Percentiles rank a stretch among this genome's conserved stretches.
Evolutionary conservation across 2,113 vertebrate genomes (phyloP).

Genomic region (Chrysochloris asiatica): DNA sequence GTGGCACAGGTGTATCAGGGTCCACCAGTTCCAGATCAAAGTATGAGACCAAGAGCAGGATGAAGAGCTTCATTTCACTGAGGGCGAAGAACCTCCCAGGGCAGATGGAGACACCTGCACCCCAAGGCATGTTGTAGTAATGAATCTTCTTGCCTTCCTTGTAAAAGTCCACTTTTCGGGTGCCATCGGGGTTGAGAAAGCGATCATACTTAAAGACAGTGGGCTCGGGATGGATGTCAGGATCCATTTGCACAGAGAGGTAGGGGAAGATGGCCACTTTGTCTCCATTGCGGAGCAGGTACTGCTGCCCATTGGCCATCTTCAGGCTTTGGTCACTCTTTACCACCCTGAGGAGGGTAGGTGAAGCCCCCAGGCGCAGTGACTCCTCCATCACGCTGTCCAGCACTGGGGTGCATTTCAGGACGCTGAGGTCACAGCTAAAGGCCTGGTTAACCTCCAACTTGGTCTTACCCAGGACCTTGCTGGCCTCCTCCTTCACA

Average conservation of each 20-base stretch:
- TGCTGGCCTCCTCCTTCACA: constrained; percentile 86
- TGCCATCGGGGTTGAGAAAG: constrained; percentile 88
- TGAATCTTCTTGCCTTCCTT: constrained; percentile 90
- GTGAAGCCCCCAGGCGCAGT: constrained; percentile 86
- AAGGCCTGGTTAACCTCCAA: constrained; percentile 77
- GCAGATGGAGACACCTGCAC: constrained; percentile 90
- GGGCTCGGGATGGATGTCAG: constrained; percentile 91
- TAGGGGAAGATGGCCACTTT: constrained; percentile 90
- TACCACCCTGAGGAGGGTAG: constrained; percentile 87
- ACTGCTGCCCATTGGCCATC: constrained; percentile 83
- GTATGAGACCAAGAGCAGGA: constrained; percentile 90
- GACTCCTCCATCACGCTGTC: constrained; percentile 95
- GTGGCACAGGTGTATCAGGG: constrained; percentile 84
- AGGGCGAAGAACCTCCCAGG: constrained; percentile 93
- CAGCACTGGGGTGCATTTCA: constrained; percentile 87
- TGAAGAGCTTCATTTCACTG: constrained; percentile 93
- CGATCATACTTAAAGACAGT: constrained; percentile 89
- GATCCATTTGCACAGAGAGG: constrained; percentile 88
- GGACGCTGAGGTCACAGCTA: constrained; percentile 71
- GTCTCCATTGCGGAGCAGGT: constrained; percentile 88
- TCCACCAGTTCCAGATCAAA: constrained; percentile 92
- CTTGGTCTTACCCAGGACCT: constrained; percentile 80
- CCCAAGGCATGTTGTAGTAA: constrained; percentile 95
- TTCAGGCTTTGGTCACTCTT: constrained; percentile 84
- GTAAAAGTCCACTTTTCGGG: constrained; percentile 90